Evolutionary conservation across 2,797 vertebrate species (phyloP).

Genomic region (Acrossocheilus wenchowensis): DNA sequence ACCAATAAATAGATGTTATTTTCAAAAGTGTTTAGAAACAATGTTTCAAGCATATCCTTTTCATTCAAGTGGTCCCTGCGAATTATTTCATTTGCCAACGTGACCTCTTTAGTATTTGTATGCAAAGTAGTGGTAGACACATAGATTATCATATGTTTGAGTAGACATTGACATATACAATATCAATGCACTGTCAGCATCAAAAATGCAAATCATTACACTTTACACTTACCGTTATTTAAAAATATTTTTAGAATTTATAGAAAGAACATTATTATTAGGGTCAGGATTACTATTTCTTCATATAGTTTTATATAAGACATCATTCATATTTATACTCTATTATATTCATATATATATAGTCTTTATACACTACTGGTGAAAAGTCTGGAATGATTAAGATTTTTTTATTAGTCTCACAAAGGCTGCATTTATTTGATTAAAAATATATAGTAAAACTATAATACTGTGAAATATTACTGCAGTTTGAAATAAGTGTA

Average conservation of each 20-base stretch:
- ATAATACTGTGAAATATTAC: too few relatives aligned
- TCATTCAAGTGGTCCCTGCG: background rate
- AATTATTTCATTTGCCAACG: background rate
- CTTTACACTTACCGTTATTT: background rate
- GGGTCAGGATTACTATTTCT: background rate
- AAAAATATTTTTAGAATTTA: background rate
- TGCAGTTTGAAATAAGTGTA: too few relatives aligned
- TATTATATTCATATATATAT: background rate
- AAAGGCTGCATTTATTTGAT: too few relatives aligned
- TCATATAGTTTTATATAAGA: background rate
- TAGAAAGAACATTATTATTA: background rate
- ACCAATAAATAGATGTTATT: conserved; percentile 7
- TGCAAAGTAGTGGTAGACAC: background rate
- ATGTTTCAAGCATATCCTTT: background rate
- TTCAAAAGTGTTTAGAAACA: background rate
- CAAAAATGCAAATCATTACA: background rate
- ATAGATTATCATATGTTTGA: background rate
- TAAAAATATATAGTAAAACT: too few relatives aligned
- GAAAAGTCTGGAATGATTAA: too few relatives aligned
- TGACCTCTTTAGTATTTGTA: background rate
- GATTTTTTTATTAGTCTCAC: too few relatives aligned
- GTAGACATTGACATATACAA: background rate
- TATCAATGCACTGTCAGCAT: background rate
- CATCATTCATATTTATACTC: background rate
- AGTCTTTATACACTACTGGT: background rate